phyloP scores from a whole-genome alignment of 2,888 invertebrate species.

The Platycheirus albimanus region DNA sequence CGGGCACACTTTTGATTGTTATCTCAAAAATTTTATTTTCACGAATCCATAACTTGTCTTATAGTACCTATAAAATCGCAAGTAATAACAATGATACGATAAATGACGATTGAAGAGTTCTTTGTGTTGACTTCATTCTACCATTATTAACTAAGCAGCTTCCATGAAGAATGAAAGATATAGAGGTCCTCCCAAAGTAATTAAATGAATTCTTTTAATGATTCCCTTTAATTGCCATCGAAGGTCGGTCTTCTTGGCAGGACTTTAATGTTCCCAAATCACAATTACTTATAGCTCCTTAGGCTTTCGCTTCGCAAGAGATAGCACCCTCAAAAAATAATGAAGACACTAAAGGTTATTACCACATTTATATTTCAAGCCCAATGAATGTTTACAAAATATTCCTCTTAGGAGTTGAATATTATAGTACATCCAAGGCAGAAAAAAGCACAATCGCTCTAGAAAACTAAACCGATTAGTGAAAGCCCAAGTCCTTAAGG shows the following conservation, averaged over 20 bases:
- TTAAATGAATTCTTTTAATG: neutral
- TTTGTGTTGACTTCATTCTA: too few species aligned
- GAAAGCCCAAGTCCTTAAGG: constrained; percentile 44
- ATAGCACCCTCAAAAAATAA: constrained; percentile 11
- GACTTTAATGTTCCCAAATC: neutral
- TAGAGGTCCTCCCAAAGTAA: too few species aligned
- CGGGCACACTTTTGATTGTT: too few species aligned
- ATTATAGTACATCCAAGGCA: neutral
- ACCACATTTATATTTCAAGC: constrained; percentile 50
- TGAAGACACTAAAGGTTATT: constrained; percentile 30
- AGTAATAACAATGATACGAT: too few species aligned
- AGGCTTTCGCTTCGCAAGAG: neutral
- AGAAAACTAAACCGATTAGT: constrained; percentile 68
- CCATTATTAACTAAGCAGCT: too few species aligned
- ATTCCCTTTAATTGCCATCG: neutral
- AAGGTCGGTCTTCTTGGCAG: neutral
- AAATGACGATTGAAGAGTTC: too few species aligned
- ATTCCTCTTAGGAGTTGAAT: constrained; percentile 1
- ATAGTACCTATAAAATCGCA: too few species aligned
- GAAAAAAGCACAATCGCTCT: constrained; percentile 22
- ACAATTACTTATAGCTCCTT: constrained; percentile 2
- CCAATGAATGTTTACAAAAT: constrained; percentile 39
- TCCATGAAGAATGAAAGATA: too few species aligned
- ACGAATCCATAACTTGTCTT: too few species aligned
- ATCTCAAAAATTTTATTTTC: too few species aligned